Conservation (phyloP, 2,797 vertebrate genomes). For the Lindbergichthys nudifrons region DNA sequence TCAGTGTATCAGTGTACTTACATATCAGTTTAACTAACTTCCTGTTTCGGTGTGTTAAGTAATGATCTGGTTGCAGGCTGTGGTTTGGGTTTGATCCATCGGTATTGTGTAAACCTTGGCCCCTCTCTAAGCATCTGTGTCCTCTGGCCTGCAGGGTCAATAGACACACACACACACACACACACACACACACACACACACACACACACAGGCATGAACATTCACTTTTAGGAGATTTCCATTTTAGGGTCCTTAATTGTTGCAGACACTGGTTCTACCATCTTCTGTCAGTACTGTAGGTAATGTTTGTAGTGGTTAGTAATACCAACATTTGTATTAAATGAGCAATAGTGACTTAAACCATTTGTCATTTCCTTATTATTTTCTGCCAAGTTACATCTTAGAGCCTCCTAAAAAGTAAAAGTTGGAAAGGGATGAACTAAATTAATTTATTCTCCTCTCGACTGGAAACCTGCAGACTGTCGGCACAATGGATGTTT, state of each 20-base stretch:
- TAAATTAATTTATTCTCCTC: too few relatives aligned
- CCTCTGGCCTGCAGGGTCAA: conserved; percentile 48
- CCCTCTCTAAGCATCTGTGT: conserved; percentile 66
- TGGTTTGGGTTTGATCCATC: conserved; percentile 45
- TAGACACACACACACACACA: conserved; percentile 4
- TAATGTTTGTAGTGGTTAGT: too few relatives aligned
- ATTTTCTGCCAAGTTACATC: not conserved
- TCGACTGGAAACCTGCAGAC: too few relatives aligned
- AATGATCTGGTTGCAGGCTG: conserved; percentile 41
- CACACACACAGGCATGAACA: not conserved
- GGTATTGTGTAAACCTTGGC: conserved; percentile 53
- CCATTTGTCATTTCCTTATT: not conserved
- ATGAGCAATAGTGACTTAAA: not conserved
- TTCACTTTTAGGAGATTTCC: conserved; percentile 10
- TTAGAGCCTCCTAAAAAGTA: not conserved
- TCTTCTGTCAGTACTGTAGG: not conserved
- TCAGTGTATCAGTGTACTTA: not conserved
- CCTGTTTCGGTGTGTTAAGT: conserved; percentile 52
- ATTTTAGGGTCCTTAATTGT: not conserved
- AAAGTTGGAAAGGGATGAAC: not conserved
- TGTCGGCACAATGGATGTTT: not conserved
- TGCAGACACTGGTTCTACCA: not conserved
- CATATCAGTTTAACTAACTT: conserved; percentile 13
- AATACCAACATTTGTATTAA: not conserved
- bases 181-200: not conserved